Evolutionary conservation across 2,888 invertebrate species (phyloP).

Genomic region (Conops quadrifasciatus): DNA sequence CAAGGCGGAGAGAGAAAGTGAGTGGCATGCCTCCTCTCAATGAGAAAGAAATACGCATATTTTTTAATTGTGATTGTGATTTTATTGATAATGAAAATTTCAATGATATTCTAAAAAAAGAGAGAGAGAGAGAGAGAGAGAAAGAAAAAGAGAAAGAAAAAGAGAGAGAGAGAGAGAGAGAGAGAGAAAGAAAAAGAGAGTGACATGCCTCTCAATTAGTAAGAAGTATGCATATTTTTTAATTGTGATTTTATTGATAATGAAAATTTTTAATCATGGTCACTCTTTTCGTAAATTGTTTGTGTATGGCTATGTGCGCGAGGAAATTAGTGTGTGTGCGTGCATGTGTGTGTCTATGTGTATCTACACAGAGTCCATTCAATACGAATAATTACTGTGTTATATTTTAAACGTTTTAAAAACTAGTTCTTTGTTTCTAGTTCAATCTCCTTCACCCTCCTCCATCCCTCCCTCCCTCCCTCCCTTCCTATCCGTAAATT

Average conservation of each 20-base stretch:
- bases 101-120: no score
- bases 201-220: no score
- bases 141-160: neutral
- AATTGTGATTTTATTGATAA: constrained; percentile 10
- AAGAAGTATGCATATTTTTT: neutral
- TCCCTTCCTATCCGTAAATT: no score
- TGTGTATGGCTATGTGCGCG: constrained; percentile 24
- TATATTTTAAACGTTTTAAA: neutral
- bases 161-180: no score
- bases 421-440: neutral
- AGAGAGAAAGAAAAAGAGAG: no score
- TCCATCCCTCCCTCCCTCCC: no score
- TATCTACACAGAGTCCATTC: no score
- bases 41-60: neutral
- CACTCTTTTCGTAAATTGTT: neutral
- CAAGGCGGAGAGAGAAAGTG: no score
- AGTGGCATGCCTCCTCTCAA: no score
- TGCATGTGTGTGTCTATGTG: constrained; percentile 8
- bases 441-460: no score
- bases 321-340: constrained; percentile 8
- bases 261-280: constrained; percentile 19
- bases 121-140: neutral
- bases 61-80: constrained; percentile 1
- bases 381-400: no score
- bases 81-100: constrained; percentile 24